Conservation (phyloP, 2,888 invertebrate species). For the Tortrix viridana region DNA sequence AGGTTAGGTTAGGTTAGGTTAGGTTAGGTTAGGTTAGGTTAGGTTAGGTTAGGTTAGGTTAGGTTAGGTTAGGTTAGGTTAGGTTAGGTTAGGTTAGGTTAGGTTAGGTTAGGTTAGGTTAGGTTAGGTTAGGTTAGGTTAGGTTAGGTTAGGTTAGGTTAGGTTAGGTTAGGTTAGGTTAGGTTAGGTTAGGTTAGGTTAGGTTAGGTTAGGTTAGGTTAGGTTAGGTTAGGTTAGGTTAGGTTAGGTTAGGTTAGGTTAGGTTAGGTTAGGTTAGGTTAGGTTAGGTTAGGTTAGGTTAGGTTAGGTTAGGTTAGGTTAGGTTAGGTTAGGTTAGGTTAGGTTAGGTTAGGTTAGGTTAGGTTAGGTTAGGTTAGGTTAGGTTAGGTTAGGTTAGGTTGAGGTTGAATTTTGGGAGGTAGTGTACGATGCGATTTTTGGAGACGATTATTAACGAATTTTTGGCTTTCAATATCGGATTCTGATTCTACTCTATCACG, state of each 20-base stretch:
- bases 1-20: too few relatives aligned
- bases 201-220: neutral
- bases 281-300: constrained; percentile 9
- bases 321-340: constrained; percentile 8
- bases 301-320: constrained; percentile 11
- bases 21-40: too few relatives aligned
- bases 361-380: constrained; percentile 11
- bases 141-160: too few relatives aligned
- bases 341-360: constrained; percentile 11
- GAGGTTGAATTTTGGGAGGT: too few relatives aligned
- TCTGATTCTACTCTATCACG: too few relatives aligned
- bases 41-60: too few relatives aligned
- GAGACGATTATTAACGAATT: neutral
- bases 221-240: constrained; percentile 5
- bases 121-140: neutral
- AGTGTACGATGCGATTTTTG: neutral
- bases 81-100: neutral
- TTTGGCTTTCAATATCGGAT: neutral
- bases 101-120: constrained; percentile 3
- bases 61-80: too few relatives aligned
- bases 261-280: constrained; percentile 8
- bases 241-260: constrained; percentile 1
- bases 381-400: constrained; percentile 11
- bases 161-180: neutral
- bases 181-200: neutral